Evolutionary conservation across 2,113 vertebrate genomes (phyloP), one percentile per base, ranked within the genome.

Genomic region (Macquaria ambigua): DNA sequence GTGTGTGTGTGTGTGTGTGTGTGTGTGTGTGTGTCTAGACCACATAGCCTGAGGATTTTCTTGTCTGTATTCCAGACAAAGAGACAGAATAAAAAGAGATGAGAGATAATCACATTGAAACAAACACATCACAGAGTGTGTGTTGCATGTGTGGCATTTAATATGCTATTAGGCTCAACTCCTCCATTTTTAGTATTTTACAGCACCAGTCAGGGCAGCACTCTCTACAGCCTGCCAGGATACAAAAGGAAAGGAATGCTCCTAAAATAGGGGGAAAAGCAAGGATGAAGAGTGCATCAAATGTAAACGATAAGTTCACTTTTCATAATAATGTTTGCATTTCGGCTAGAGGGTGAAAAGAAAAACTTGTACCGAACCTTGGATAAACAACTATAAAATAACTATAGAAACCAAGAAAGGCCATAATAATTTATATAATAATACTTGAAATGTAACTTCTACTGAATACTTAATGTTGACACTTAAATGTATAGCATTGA

Each of bases 41-140:
- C 62, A 9, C 50, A 75, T 37, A 4, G 59, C 83, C 78, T 52
- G 62, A 67, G 84, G 71, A 79, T 75, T 31, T 64, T 55, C 43
- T 11, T 62, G 55, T 28, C 71, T 82, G 16, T 59, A 28, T 53
- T 71, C 21, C 72, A 89, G 86, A 89, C 64, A 89, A 86, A 90
- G 79, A 62, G 8, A 55, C 10, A 20, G 20, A 79, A n/a, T 21
- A 74, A 48, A 71, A 6, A 62, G 37, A 61, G 50, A 81, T 68
- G 53, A 58, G 25, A 34, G 48, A 73, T 71, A 39, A 16, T 1
- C 6, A 4, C n/a, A 3, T 0, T 25, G 28, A 37, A n/a, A 37
- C 10, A 67, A 39, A 86, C 14, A 71, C 53, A 39, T 20, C 14
- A 34, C 21, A 55, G 9, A 68, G 14, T 23, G 20, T 28, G 48